Conservation (phyloP, 2,888 invertebrate genomes). For the Omphaloscelis lunosa region DNA sequence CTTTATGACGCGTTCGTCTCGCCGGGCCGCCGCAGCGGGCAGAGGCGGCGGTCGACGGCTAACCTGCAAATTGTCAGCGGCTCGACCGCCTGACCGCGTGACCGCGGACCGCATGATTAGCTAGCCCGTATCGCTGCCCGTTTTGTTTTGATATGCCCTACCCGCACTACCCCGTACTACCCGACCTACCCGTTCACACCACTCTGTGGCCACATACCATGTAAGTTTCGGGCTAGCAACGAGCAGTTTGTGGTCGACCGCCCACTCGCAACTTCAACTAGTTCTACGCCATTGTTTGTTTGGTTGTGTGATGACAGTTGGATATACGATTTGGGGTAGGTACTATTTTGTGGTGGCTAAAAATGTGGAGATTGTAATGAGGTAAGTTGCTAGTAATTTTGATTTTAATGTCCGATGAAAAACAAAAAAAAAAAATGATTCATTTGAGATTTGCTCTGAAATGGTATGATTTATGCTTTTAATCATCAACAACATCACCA, state of each 20-base stretch:
- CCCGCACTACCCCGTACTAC: conserved; percentile 56
- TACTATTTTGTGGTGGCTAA: conserved; percentile 24
- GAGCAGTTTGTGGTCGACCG: conserved; percentile 78
- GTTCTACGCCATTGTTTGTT: conserved; percentile 65
- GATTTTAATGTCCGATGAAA: not conserved
- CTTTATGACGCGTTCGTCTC: conserved; percentile 63
- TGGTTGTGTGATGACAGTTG: conserved; percentile 46
- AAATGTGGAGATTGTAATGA: not conserved
- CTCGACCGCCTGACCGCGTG: conserved; percentile 70
- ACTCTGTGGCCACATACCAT: conserved; percentile 70
- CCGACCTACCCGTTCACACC: conserved; percentile 54
- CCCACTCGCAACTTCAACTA: conserved; percentile 69
- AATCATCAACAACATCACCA: not conserved
- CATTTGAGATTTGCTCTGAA: not conserved
- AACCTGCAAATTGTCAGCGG: conserved; percentile 82
- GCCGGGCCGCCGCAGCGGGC: conserved; percentile 65
- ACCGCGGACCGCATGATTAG: conserved; percentile 83
- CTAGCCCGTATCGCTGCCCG: conserved; percentile 74
- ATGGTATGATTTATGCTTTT: not conserved
- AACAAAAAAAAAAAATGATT: not conserved
- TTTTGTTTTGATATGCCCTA: conserved; percentile 81
- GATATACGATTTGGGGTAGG: conserved; percentile 50
- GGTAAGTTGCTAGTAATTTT: not conserved
- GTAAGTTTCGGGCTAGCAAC: conserved; percentile 78
- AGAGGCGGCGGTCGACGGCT: conserved; percentile 73